Evolutionary conservation across 1,140 invertebrate genomes (phyloP).

Genomic region (Drosophila watanabei): DNA sequence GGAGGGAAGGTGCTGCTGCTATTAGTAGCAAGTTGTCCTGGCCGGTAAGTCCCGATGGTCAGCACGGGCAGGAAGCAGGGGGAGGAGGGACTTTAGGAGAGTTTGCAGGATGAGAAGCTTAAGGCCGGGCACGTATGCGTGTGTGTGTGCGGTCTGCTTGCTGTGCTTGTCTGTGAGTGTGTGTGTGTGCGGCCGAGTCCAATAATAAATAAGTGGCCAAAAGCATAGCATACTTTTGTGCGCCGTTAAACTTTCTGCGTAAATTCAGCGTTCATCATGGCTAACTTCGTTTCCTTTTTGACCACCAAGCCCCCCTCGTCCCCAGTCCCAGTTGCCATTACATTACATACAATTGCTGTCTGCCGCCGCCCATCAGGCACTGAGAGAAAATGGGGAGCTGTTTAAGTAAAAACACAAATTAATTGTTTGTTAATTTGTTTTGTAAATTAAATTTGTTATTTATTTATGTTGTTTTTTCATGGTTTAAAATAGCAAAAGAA

Average conservation of each 20-base stretch:
- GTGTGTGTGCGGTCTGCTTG: slow-evolving; percentile 9
- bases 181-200: slow-evolving; percentile 37
- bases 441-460: neutral
- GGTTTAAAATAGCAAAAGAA: neutral
- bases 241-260: slow-evolving; percentile 77
- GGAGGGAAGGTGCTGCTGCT: slow-evolving; percentile 58
- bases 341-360: slow-evolving; percentile 54
- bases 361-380: neutral
- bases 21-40: slow-evolving; percentile 73
- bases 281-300: slow-evolving; percentile 39
- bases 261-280: slow-evolving; percentile 70
- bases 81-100: neutral
- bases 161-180: slow-evolving; percentile 1
- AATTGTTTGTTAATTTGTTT: too few relatives aligned
- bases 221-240: slow-evolving; percentile 69
- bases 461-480: neutral
- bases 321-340: slow-evolving; percentile 30
- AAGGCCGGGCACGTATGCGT: slow-evolving; percentile 44
- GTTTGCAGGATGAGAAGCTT: slow-evolving; percentile 38
- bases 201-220: slow-evolving; percentile 82
- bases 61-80: neutral
- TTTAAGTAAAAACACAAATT: neutral
- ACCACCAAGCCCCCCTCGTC: neutral
- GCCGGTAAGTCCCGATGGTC: slow-evolving; percentile 53
- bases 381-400: neutral